Base-by-base conservation (phyloP, 2,888 invertebrate species). In the Drosophila prostipennis region DNA sequence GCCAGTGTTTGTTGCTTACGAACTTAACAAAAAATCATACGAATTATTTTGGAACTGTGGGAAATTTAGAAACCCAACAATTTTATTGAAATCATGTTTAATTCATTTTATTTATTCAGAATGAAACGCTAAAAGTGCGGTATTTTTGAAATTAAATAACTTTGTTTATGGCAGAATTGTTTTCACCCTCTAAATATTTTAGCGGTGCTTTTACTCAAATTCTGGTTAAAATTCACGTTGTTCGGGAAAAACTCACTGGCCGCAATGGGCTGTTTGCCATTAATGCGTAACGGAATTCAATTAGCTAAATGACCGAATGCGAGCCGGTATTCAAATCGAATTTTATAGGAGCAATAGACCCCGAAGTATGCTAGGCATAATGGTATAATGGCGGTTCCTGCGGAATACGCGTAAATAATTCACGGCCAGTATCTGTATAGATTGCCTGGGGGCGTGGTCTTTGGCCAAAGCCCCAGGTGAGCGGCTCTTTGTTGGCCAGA, bases 221-320 rank as follows among this genome's bases (percentile, higher is more conserved):
- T 37, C n/a, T n/a, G 7, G 6, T n/a, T 29, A 3, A 29, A 29
- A 29, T 7, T 29, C 29, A 7, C 34, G 34, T 34, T 2, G 16
- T 10, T 4, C 10, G 0, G 11, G 11, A 10, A 42, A 34, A 54
- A 32, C 68, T 14, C 52, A 39, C 46, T 53, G 42, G 7, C 29
- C 45, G 45, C 37, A 59, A 60, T 51, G 34, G 43, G 8, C 53
- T 6, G 39, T 39, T 46, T 10, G n/a, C 37, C 45, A 34, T 53
- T 67, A 54, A 46, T 11, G 40, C 63, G 43, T 34, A 74, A 23
- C 34, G 74, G 74, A 87, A 84, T 87, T 81, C 82, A 87, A 82
- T 82, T 87, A 84, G 71, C 75, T 58, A 87, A 82, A 87, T 82
- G 71, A 69, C 59, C 52, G n/a, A 59, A 57, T 59, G n/a, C n/a